Percentiles rank a stretch among this genome's conserved stretches.
phyloP scores from a whole-genome alignment of 1,140 invertebrate genomes.

The Aphis craccivora region DNA sequence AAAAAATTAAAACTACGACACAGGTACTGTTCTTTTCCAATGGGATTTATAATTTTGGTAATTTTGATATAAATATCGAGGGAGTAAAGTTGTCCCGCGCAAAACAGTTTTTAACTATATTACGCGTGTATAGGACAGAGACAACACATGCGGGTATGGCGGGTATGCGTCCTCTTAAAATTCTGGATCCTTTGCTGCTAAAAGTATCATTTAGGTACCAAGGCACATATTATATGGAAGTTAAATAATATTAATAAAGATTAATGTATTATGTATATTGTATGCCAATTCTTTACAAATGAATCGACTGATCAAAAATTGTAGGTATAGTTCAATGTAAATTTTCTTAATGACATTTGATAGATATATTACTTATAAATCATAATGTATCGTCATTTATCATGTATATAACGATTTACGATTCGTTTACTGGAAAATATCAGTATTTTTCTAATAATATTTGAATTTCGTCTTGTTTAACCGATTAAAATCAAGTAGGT shows the following conservation, averaged over 20 bases:
- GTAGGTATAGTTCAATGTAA: background rate
- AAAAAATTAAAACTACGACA: too few relatives aligned
- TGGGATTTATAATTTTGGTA: too few relatives aligned
- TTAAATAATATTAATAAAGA: background rate
- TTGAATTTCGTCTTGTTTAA: background rate
- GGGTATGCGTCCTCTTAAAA: too few relatives aligned
- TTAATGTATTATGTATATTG: background rate
- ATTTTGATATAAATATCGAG: too few relatives aligned
- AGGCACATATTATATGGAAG: background rate
- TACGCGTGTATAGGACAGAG: too few relatives aligned
- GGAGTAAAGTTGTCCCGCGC: too few relatives aligned
- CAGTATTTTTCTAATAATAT: background rate
- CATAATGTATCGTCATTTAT: background rate
- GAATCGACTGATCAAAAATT: background rate
- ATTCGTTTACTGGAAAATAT: background rate
- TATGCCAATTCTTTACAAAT: background rate
- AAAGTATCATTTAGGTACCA: too few relatives aligned
- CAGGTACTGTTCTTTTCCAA: too few relatives aligned
- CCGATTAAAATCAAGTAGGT: background rate
- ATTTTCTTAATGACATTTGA: background rate
- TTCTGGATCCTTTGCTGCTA: too few relatives aligned
- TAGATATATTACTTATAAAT: background rate
- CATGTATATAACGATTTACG: too few relatives aligned
- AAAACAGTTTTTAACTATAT: too few relatives aligned
- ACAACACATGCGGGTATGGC: too few relatives aligned